Base-by-base conservation (phyloP, 2,888 invertebrate species). In the Hirtodrosophila trivittata region DNA sequence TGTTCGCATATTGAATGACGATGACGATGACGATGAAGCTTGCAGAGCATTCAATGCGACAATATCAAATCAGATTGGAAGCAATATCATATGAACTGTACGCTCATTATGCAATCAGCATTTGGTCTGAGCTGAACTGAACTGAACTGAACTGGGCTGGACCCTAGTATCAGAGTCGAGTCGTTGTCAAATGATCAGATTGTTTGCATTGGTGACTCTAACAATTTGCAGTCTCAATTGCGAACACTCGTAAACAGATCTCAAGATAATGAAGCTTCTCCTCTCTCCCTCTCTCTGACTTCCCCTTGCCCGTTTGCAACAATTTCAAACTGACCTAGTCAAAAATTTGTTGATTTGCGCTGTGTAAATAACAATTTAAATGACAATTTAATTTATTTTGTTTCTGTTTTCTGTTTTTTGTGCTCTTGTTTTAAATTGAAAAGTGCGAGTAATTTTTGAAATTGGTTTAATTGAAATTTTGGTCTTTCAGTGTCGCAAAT, bases 1-100 rank as follows among this genome's bases (percentile, higher is more conserved):
- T 75, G 72, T 76, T 39, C 70, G 84, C 86, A 71, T 82, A 80
- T 82, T 80, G 82, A 84, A 71, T 86, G 86, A 68, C 83, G 57
- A 45, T 46, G 47, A 58, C 35, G 42, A 49, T 47, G 49, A 45
- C 46, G 50, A 38, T 55, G 64, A 32, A 6, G 35, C 35, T 7
- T 35, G 35, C 13, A 35, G 35, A 35, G 38, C 52, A 35, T 56
- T 69, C 63, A 60, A 65, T 68, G 77, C 45, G 70, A 78, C 77
- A 75, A 86, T 78, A 83, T 83, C 60, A 68, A 76, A 80, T 66
- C 73, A 38, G 68, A 72, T 69, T 75, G 64, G 57, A 67, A 41
- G 65, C 59, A 65, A 83, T 83, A 81, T 75, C 84, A 83, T 73
- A 76, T 81, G 70, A 76, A 80, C 60, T 37, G 43, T 13, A 37